phyloP scores from a whole-genome alignment of 2,797 vertebrate species.

The Pipistrellus pygmaeus region DNA sequence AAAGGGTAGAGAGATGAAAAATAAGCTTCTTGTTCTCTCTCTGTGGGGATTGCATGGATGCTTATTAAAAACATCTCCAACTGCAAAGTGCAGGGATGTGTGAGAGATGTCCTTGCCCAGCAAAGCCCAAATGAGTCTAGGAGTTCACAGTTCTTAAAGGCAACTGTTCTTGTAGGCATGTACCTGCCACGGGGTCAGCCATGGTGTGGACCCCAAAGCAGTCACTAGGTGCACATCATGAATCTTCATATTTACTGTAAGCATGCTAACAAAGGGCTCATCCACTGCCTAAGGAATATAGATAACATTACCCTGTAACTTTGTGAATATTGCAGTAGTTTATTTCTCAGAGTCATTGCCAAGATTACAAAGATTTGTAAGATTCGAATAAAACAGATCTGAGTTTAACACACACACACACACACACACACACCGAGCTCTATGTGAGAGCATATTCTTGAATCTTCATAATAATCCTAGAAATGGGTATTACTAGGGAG shows the following conservation, averaged over 20 bases:
- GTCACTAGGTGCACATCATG: neutral
- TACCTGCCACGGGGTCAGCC: neutral
- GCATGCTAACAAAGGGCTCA: neutral
- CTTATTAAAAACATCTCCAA: neutral
- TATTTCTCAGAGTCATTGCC: constrained; percentile 1
- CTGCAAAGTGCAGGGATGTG: neutral
- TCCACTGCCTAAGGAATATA: neutral
- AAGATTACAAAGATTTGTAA: neutral
- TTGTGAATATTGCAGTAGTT: neutral
- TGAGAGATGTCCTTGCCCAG: neutral
- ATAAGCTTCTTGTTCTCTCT: neutral
- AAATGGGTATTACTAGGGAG: neutral
- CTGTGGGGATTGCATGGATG: neutral
- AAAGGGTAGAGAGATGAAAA: neutral
- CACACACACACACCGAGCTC: neutral
- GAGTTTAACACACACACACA: neutral
- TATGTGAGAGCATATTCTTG: neutral
- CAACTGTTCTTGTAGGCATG: neutral
- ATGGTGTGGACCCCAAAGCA: neutral
- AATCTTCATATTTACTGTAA: neutral
- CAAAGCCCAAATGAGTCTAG: neutral
- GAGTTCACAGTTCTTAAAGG: neutral
- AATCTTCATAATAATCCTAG: neutral
- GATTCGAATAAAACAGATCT: neutral
- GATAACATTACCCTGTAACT: neutral